phyloP scores from a whole-genome alignment of 2,113 vertebrate species.

The Stegostoma tigrinum region DNA sequence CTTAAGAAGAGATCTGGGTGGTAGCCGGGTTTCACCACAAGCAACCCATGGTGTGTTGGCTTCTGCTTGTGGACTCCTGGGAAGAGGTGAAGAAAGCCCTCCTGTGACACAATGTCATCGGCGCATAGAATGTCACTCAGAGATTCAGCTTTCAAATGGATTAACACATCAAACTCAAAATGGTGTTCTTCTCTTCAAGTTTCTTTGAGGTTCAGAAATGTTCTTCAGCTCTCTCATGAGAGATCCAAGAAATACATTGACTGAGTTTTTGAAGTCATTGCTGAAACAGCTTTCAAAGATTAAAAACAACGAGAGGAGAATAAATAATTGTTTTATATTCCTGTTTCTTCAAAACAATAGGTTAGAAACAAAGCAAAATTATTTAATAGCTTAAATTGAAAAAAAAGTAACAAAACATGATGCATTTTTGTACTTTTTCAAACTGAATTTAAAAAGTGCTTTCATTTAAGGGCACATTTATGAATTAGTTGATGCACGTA shows the following conservation, averaged over 20 bases:
- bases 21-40: too few species aligned
- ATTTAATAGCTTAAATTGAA: not conserved
- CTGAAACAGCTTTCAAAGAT: not conserved
- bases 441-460: not conserved
- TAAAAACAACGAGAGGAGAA: not conserved
- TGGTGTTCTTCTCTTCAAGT: not conserved
- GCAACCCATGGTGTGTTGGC: too few species aligned
- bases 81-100: too few species aligned
- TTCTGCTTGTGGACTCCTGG: too few species aligned
- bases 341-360: not conserved
- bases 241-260: not conserved
- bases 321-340: not conserved
- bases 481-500: slow-evolving; percentile 41
- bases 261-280: not conserved
- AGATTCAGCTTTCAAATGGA: not conserved
- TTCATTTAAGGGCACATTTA: not conserved
- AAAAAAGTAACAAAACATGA: not conserved
- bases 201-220: not conserved
- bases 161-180: not conserved
- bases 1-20: too few species aligned
- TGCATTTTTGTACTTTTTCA: not conserved
- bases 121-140: not conserved
- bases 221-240: not conserved
- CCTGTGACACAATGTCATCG: too few species aligned
- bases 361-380: not conserved